These are phyloP conservation scores for Delia radicum DNA, from an alignment of 1,140 invertebrate genomes.

Conservation along the genomic window DNA sequence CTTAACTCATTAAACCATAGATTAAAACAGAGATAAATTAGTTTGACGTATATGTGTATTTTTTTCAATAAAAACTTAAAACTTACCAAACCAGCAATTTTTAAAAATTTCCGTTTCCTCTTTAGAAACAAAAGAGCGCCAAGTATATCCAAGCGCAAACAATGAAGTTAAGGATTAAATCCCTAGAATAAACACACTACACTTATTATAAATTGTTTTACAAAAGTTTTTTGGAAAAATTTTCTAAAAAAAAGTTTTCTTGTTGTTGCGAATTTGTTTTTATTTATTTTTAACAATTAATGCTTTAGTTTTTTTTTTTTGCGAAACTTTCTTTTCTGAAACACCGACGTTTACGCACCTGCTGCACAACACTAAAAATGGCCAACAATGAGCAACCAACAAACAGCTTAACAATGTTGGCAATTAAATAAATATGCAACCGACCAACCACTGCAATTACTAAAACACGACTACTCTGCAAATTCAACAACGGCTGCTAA, in stretches of 20 bases:
- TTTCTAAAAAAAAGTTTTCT: background rate
- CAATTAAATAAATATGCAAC: slow-evolving; percentile 17
- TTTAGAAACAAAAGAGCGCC: background rate
- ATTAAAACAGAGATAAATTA: too few relatives aligned
- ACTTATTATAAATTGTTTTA: background rate
- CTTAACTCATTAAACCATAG: too few relatives aligned
- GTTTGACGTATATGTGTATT: too few relatives aligned
- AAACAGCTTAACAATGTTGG: slow-evolving; percentile 5
- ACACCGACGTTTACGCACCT: slow-evolving; percentile 10
- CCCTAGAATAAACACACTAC: background rate
- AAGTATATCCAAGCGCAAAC: background rate
- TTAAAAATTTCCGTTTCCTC: background rate
- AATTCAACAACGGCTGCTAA: background rate
- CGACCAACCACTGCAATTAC: background rate
- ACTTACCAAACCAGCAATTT: background rate
- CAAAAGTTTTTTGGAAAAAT: too few relatives aligned
- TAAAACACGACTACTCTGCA: background rate
- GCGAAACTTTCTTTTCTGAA: background rate
- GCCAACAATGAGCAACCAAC: background rate
- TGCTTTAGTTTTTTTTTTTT: background rate
- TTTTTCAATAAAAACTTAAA: too few relatives aligned
- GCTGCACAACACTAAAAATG: background rate
- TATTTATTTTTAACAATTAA: background rate
- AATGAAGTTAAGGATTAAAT: background rate
- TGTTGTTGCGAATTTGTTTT: background rate